Evolutionary conservation across 2,797 vertebrate species (phyloP), one percentile per base, ranked within the genome.

Genomic region (Poecilia gillii): DNA sequence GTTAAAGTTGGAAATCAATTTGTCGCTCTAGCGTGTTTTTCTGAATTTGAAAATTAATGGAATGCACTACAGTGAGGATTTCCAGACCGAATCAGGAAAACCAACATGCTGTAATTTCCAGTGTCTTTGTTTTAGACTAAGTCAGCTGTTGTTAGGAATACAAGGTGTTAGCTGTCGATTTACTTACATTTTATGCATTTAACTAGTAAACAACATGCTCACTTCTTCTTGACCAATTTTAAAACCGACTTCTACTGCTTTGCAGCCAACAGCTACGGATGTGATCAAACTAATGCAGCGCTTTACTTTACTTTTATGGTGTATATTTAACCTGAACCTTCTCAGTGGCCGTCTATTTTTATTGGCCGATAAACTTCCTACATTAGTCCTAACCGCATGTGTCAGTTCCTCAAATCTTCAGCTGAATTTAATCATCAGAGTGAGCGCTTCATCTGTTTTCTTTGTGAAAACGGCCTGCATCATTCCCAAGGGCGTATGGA

Each of bases 341-440:
- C n/a, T 64, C 62, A 36, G 20, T 23, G 64, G 18, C 62, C 18
- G 3, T 20, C 62, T 9, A 8, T 59, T 45, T 53, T 39, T n/a
- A 36, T 36, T 23, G 43, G 41, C 9, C 12, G 11, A 13, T 45
- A 47, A 51, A 33, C 4, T 6, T 16, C 18, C 47, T 36, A 33
- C 45, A 18, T 18, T n/a, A 45, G 43, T 72, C 16, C 6, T 28
- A 8, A 20, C 3, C 12, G 7, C 5, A 39, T 23, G 14, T 33
- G 31, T 51, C 25, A 53, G 31, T 53, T 8, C 20, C 6, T 28
- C 18, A 6, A 41, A 13, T 43, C 43, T 39, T 95, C 85, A 96
- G 80, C 86, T 95, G 72, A 96, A 96, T 88, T 95, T 96, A 75
- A 96, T 90, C 77, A 95, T 92, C 74, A 95, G 85, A 0, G 95